A percentile compares a stretch with the other conserved stretches of the same genome.
These are phyloP conservation scores for Tachypleus tridentatus DNA, from an alignment of 1,140 invertebrate species.

Conservation along the genomic window DNA sequence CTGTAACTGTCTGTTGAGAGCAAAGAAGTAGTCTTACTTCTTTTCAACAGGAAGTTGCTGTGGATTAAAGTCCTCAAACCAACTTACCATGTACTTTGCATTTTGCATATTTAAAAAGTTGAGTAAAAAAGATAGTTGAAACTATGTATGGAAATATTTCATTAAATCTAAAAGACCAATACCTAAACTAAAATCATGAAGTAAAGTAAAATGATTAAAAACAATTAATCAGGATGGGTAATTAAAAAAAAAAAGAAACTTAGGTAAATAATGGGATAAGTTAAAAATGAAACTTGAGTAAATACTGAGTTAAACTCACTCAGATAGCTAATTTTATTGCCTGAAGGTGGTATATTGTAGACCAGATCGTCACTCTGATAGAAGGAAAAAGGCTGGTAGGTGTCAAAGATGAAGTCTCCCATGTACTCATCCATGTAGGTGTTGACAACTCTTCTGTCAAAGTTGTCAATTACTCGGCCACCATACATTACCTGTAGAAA, in stretches of 20 bases:
- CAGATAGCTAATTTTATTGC: no score
- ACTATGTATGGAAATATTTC: no score
- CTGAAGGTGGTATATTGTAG: no score
- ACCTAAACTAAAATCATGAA: no score
- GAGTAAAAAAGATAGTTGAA: no score
- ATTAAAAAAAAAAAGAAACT: conserved; percentile 29
- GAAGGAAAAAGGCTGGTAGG: conserved; percentile 78
- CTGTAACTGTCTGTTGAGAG: no score
- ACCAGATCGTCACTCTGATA: conserved; percentile 47
- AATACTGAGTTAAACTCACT: conserved; percentile 31
- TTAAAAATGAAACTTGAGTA: not conserved
- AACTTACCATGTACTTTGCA: no score
- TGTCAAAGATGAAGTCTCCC: conserved; percentile 82
- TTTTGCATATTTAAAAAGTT: no score
- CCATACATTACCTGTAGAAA: conserved; percentile 72
- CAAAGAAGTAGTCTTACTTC: no score
- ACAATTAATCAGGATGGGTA: conserved; percentile 23
- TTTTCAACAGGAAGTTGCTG: no score
- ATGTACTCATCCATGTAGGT: conserved; percentile 89
- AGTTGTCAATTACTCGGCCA: conserved; percentile 76
- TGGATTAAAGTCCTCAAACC: no score
- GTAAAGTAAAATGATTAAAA: not conserved
- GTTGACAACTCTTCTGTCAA: conserved; percentile 66
- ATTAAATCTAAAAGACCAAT: no score
- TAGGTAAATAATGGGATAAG: conserved; percentile 4